Percentiles rank a stretch among this genome's conserved stretches.
phyloP scores from a whole-genome alignment of 2,888 invertebrate species.

The Lingula anatina region DNA sequence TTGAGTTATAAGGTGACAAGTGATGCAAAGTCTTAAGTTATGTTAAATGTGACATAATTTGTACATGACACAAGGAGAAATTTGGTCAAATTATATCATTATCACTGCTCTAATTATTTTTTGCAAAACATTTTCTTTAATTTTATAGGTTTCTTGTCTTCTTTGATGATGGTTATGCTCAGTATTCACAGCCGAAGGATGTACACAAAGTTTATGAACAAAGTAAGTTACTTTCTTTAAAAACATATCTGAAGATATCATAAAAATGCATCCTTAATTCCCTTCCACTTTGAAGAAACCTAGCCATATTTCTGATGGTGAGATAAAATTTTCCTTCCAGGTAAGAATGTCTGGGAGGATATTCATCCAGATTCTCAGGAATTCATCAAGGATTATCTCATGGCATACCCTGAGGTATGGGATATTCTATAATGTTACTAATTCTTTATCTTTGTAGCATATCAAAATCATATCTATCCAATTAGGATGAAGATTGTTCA shows the following conservation, averaged over 20 bases:
- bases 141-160: conserved; percentile 74
- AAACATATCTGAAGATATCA: too few relatives aligned
- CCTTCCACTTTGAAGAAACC: not conserved
- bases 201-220: conserved; percentile 46
- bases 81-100: too few relatives aligned
- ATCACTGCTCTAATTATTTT: too few relatives aligned
- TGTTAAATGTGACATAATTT: too few relatives aligned
- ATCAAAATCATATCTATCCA: too few relatives aligned
- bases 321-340: conserved; percentile 40
- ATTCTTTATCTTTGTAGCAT: too few relatives aligned
- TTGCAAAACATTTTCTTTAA: conserved; percentile 6
- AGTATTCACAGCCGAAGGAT: conserved; percentile 65
- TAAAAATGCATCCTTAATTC: too few relatives aligned
- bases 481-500: too few relatives aligned
- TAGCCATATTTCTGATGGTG: not conserved
- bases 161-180: conserved; percentile 89
- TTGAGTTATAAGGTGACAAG: too few relatives aligned
- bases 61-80: too few relatives aligned
- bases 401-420: conserved; percentile 66
- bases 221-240: conserved; percentile 26
- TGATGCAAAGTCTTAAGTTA: too few relatives aligned
- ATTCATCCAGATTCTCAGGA: conserved; percentile 74
- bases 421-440: not conserved
- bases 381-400: conserved; percentile 79
- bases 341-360: conserved; percentile 80